Conservation (phyloP, 2,113 vertebrate genomes). For the Tinamus guttatus region DNA sequence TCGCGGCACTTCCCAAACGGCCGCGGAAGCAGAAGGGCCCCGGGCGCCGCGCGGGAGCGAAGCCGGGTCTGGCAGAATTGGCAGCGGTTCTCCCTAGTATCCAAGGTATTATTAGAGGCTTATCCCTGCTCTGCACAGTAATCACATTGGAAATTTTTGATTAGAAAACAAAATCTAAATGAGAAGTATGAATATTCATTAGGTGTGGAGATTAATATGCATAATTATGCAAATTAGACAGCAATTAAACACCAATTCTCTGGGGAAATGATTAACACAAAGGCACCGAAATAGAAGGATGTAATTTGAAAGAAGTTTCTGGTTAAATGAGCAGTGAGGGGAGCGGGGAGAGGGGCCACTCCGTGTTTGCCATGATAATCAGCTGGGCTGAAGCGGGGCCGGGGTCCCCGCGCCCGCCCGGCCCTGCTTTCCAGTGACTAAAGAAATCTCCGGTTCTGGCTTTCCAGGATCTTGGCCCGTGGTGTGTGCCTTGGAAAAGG, state of each 20-base stretch:
- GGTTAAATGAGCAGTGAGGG: slow-evolving; percentile 66
- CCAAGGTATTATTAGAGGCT: slow-evolving; percentile 70
- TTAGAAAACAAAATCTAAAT: slow-evolving; percentile 93
- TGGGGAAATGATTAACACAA: slow-evolving; percentile 73
- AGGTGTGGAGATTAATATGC: slow-evolving; percentile 91
- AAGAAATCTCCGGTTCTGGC: too few relatives aligned
- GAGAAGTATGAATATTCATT: slow-evolving; percentile 93
- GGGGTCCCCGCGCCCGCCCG: background rate
- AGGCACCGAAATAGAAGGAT: slow-evolving; percentile 70
- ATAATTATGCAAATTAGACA: slow-evolving; percentile 96
- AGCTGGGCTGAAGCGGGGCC: background rate
- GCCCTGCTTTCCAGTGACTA: too few relatives aligned
- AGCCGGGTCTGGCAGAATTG: slow-evolving; percentile 76
- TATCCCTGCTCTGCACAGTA: slow-evolving; percentile 65
- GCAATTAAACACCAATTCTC: slow-evolving; percentile 89
- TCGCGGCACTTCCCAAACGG: background rate
- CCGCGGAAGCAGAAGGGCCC: background rate
- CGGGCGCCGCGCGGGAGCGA: background rate
- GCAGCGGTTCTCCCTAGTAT: slow-evolving; percentile 69
- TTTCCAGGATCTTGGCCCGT: background rate
- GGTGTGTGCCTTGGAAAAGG: rapidly evolving
- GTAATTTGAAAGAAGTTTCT: slow-evolving; percentile 76
- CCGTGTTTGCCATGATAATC: slow-evolving; percentile 64
- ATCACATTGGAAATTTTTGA: slow-evolving; percentile 83
- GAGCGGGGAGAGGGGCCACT: too few relatives aligned